phyloP scores from a whole-genome alignment of 2,113 vertebrate species.

The Oxyura jamaicensis region DNA sequence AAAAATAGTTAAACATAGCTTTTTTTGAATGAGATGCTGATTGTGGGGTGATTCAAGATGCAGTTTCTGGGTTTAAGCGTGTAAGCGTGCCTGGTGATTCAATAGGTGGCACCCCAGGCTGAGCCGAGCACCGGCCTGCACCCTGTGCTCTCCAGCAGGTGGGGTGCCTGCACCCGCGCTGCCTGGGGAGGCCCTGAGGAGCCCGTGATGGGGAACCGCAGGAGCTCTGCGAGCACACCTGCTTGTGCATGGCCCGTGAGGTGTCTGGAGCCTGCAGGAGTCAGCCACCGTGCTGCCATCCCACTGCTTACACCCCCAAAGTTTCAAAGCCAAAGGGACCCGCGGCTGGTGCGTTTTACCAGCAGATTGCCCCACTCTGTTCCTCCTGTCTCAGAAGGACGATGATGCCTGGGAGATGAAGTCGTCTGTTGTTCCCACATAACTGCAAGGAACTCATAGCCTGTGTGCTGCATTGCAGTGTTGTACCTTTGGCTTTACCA shows the following conservation, averaged over 20 bases:
- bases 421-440: background rate
- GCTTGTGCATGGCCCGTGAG: accelerated
- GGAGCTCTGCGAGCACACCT: no score
- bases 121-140: accelerated
- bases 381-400: background rate
- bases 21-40: background rate
- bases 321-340: background rate
- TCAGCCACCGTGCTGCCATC: background rate
- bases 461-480: background rate
- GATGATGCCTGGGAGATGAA: background rate
- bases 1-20: background rate
- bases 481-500: background rate
- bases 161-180: background rate
- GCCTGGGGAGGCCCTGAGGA: background rate
- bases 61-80: background rate
- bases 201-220: background rate
- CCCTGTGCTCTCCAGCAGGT: background rate
- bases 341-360: background rate
- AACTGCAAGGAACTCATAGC: background rate
- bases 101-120: slow-evolving; percentile 23
- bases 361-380: background rate
- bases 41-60: background rate
- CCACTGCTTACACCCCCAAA: background rate
- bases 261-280: accelerated
- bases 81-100: background rate